Evolutionary conservation across 2,797 vertebrate genomes (phyloP), one percentile per base, ranked within the genome.

Genomic region (Tachyglossus aculeatus): DNA sequence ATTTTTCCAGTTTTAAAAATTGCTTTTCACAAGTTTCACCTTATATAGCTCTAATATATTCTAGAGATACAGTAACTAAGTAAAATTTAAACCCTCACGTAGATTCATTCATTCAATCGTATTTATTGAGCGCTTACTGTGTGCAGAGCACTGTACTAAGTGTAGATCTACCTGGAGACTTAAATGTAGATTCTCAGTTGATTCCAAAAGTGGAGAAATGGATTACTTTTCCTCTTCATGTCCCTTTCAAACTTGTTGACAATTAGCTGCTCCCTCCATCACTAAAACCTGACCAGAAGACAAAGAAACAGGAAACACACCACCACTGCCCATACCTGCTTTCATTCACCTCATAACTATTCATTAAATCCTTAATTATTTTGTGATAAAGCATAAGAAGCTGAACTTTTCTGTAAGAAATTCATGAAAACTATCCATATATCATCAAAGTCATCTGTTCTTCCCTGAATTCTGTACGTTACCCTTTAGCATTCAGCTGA

Each of bases 371-470:
- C 48, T 60, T 74, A 64, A 78, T 63, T 60, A 80, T 22, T 43
- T 3, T 55, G 25, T 58, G 36, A 32, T 55, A 53, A 3, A 15
- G 4, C 15, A 45, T 73, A 53, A 77, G 55, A 72, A 71, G 24
- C 1, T 5, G 56, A 54, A 58, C 57, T 68, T 75, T 72, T 74
- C 69, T 53, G 54, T 81, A 75, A 79, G 58, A 74, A 75, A 87
- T 83, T 76, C 64, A 81, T 76, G 66, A 81, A 68, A 74, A 54
- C 64, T 78, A 62, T 69, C 50, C 74, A 71, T 85, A 67, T 47
- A 76, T 83, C 71, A 76, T 56, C 62, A 33, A 67, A 74, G 57
- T 31, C 68, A 80, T 77, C 66, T 53, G 24, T 27, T 25, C 45
- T 68, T 52, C 36, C 60, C 61, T 64, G 10, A 4, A 29, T 67